Evolutionary conservation across 2,113 vertebrate genomes (phyloP), one percentile per base, ranked within the genome.

Genomic region (Chitala chitala): DNA sequence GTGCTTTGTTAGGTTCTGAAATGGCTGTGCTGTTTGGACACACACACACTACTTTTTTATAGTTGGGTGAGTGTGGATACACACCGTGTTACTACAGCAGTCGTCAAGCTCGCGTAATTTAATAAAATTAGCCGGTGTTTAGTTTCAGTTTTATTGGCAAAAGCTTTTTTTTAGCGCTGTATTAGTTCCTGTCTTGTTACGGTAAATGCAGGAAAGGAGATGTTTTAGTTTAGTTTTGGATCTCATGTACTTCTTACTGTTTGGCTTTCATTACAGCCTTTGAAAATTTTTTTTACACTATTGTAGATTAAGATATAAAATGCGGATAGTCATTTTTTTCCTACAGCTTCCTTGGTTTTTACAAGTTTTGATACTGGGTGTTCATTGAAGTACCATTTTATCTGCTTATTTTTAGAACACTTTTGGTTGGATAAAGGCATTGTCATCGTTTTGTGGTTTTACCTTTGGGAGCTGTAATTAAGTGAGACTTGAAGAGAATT

Each of bases 1-100:
- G 74, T 75, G 54, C 36, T 71, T 80, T 72, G 83, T 82, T 81
- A 76, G 75, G 73, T 65, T 77, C 78, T 80, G 72, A 82, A 83
- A 77, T 75, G 76, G 72, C 75, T 59, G 74, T 77, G 73, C 76
- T 80, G 64, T 81, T 74, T n/a, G n/a, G n/a, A n/a, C n/a, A n/a
- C n/a, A n/a, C n/a, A n/a, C n/a, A n/a, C n/a, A n/a, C n/a, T n/a
- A n/a, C n/a, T 73, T 51, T 77, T 29, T 56, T 76, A 78, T 77
- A 56, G 80, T 76, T 74, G 75, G 50, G 48, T 13, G 26, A 53
- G 54, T 65, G 73, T 68, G 71, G 56, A 77, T 77, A 82, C 61
- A 44, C 76, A 65, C n/a, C n/a, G n/a, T n/a, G n/a, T n/a, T n/a
- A 2, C 74, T 66, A 1, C n/a, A 42, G 10, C n/a, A 4, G 66